phyloP scores from a whole-genome alignment of 53 echinoderm and acorn worm species.

The Echinarachnius parma region DNA sequence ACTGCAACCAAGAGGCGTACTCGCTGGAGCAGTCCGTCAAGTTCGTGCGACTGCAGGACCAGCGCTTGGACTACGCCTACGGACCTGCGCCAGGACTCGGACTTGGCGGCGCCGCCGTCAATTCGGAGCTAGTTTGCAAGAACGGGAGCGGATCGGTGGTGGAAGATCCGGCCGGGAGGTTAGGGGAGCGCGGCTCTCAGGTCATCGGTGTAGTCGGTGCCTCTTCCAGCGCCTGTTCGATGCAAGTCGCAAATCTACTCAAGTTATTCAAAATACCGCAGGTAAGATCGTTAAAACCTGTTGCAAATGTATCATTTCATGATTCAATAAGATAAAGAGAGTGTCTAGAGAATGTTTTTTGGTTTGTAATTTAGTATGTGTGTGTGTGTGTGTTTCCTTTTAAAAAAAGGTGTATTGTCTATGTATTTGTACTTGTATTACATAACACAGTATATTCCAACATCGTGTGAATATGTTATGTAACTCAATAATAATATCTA shows the following conservation, averaged over 20 bases:
- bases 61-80: slow-evolving; percentile 1
- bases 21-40: slow-evolving; percentile 78
- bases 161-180: not conserved
- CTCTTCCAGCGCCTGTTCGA: slow-evolving; percentile 71
- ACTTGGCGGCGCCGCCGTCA: not conserved
- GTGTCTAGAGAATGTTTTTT: not conserved
- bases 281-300: slow-evolving; percentile 59
- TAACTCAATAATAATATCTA: too few species aligned
- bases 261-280: slow-evolving; percentile 96
- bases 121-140: slow-evolving; percentile 9
- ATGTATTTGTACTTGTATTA: too few species aligned
- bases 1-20: slow-evolving; percentile 77
- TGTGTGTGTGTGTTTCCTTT: not conserved
- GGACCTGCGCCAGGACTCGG: not conserved
- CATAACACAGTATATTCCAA: too few species aligned
- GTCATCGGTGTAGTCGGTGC: slow-evolving; percentile 83
- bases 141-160: slow-evolving; percentile 12
- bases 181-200: not conserved
- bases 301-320: too few species aligned
- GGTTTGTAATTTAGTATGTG: not conserved
- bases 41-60: slow-evolving; percentile 45
- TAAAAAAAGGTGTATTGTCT: too few species aligned
- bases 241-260: slow-evolving; percentile 85
- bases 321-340: too few species aligned
- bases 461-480: too few species aligned